Conservation (phyloP, 2,888 invertebrate genomes). For the Catocala fraxini region DNA sequence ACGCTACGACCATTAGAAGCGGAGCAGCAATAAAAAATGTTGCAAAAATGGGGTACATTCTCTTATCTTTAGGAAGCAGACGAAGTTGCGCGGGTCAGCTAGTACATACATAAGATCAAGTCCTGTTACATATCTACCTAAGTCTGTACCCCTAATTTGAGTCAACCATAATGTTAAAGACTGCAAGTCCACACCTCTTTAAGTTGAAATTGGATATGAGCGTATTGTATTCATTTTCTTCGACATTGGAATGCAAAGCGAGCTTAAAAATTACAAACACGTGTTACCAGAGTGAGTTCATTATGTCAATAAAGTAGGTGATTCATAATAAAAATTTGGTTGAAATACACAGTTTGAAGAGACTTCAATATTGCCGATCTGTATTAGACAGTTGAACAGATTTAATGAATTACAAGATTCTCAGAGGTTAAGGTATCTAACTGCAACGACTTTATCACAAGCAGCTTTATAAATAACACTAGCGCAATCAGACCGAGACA, state of each 20-base stretch:
- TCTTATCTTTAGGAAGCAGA: too few species aligned
- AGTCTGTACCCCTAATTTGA: too few species aligned
- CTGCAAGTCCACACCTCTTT: constrained; percentile 14
- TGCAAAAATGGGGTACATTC: too few species aligned
- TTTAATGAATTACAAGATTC: constrained; percentile 10
- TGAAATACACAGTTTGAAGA: constrained; percentile 12
- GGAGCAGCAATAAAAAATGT: too few species aligned
- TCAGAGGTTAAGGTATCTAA: constrained; percentile 35
- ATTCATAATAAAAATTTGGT: constrained; percentile 46
- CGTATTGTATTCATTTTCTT: constrained; percentile 33
- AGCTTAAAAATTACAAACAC: constrained; percentile 51
- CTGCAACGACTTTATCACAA: constrained; percentile 39
- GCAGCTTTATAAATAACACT: constrained; percentile 42
- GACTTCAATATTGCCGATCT: constrained; percentile 11
- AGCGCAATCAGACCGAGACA: constrained; percentile 49
- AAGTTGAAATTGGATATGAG: constrained; percentile 34
- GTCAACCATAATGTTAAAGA: constrained; percentile 9
- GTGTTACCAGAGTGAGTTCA: constrained; percentile 52
- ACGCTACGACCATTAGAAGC: too few species aligned
- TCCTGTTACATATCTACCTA: too few species aligned
- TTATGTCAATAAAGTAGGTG: constrained; percentile 54
- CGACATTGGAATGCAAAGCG: constrained; percentile 38
- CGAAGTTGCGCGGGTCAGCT: too few species aligned
- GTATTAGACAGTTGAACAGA: constrained; percentile 9
- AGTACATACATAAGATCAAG: too few species aligned